phyloP scores from a whole-genome alignment of 2,113 vertebrate genomes.

The Oreocharis arfaki region DNA sequence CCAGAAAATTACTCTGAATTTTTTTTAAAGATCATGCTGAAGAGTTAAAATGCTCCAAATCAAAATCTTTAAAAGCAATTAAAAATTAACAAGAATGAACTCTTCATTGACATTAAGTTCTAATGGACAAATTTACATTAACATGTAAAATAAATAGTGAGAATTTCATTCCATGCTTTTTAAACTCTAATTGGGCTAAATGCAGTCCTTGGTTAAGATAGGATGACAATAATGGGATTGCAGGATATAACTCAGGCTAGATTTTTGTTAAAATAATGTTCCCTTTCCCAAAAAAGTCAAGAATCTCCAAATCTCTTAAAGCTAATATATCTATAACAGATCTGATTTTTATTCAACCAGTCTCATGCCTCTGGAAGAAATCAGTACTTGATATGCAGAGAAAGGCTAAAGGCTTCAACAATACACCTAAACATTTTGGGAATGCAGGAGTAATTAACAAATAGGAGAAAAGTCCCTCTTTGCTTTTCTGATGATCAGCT shows the following conservation, averaged over 20 bases:
- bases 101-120: background rate
- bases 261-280: background rate
- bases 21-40: background rate
- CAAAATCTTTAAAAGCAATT: background rate
- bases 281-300: background rate
- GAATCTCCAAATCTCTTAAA: background rate
- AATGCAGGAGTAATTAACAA: background rate
- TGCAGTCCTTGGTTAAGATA: background rate
- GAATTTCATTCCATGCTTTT: background rate
- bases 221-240: background rate
- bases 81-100: background rate
- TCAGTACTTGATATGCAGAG: background rate
- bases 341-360: background rate
- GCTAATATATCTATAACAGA: background rate
- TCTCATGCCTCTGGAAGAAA: background rate
- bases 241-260: background rate
- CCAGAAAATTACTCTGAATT: background rate
- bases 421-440: background rate
- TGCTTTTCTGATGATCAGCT: background rate
- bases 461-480: background rate
- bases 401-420: background rate
- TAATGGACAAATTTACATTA: background rate
- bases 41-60: background rate
- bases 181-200: background rate
- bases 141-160: background rate